Base-by-base conservation (phyloP, 2,797 vertebrate species). In the Semaprochilodus insignis region DNA sequence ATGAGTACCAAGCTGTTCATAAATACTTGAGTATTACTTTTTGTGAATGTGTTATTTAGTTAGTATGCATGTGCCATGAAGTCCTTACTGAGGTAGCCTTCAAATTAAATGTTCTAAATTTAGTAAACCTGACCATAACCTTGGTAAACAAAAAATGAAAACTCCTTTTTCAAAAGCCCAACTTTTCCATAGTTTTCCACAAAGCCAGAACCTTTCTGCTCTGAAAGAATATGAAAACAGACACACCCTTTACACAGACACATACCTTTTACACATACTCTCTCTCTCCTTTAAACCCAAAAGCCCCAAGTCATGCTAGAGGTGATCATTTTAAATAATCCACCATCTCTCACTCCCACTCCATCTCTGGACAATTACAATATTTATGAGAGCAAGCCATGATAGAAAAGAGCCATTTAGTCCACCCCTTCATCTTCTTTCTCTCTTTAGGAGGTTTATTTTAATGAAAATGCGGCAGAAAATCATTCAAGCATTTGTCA, bases 401-500 rank as follows among this genome's bases (percentile, higher is more conserved):
- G 88, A 92, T 89, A 90, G 86, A 91, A 91, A 93, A 92, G 87
- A 23, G 87, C 87, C 86, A 93, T 94, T 93, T 93, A 92, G 91
- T 93, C 91, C 88, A 89, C 91, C 91, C 89, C 88, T 88, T 92
- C 77, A 86, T 86, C 89, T 81, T 73, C 85, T 88, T 91, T 89
- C 83, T 88, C 85, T 90, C 86, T 87, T 87, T 74, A 76, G 75
- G 77, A 86, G 90, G 85, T 85, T 90, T 93, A 92, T 92, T 95
- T 91, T 91, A 93, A 95, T 94, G 92, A 94, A 95, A 95, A 90
- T 89, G 88, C 84, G 77, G 91, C 93, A 92, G 90, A 92, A 95
- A 95, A 95, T 93, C 93, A 94, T 92, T 95, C 93, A 94, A 93
- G 93, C 94, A 94, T 95, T 95, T 95, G 94, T 95, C 94, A 93